Percentiles rank a stretch among this genome's conserved stretches.
phyloP scores from a whole-genome alignment of 2,888 invertebrate species.

The Drosophila meridiana region DNA sequence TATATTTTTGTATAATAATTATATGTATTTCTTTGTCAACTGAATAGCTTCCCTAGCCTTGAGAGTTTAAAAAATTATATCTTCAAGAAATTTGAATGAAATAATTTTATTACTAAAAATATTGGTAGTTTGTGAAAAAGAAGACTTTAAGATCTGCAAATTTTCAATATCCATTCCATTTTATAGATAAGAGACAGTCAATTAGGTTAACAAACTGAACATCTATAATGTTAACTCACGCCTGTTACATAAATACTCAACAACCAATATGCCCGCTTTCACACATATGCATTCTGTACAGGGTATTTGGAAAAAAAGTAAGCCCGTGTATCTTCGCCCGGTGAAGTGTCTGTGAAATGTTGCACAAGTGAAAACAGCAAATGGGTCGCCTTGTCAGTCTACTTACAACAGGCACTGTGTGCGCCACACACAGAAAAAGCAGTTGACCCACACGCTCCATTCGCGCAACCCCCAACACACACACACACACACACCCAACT shows the following conservation, averaged over 20 bases:
- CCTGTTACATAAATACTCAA: not conserved
- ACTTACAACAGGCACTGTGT: slow-evolving; percentile 44
- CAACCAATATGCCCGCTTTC: not conserved
- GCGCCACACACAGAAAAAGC: slow-evolving; percentile 26
- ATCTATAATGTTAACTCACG: no score
- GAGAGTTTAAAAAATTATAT: no score
- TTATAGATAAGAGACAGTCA: not conserved
- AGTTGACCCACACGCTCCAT: slow-evolving; percentile 26
- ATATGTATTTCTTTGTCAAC: no score
- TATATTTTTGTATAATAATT: no score
- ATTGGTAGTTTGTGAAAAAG: no score
- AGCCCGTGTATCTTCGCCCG: slow-evolving; percentile 36
- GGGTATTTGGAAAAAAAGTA: slow-evolving; percentile 14
- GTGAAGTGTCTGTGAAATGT: slow-evolving; percentile 71
- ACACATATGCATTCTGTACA: not conserved
- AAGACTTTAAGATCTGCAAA: no score
- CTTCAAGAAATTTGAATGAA: no score
- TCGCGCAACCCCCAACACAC: slow-evolving; percentile 3
- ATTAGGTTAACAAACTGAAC: not conserved
- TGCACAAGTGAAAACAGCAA: slow-evolving; percentile 79
- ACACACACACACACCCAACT: not conserved
- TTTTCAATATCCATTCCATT: not conserved
- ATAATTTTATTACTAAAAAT: no score
- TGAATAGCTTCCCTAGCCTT: no score
- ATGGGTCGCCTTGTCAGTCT: slow-evolving; percentile 74